Evolutionary conservation across 2,113 vertebrate genomes (phyloP), one percentile per base, ranked within the genome.

Genomic region (Colistium nudipinnis): DNA sequence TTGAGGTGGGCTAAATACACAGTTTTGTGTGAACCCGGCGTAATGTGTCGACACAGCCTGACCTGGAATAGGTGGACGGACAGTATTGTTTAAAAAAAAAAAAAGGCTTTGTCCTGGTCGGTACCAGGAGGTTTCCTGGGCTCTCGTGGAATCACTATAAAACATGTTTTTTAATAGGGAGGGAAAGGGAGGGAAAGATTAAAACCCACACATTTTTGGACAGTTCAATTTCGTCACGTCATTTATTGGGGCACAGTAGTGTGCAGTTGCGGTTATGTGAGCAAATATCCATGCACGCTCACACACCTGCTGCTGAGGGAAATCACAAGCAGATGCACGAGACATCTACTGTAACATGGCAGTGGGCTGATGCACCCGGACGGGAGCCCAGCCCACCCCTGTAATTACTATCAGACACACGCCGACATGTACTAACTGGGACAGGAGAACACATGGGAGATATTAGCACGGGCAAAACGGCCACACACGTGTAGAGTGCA

Each of bases 371-470:
- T 81, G 75, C 79, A 80, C 70, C 74, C 76, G 28, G 76, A 88
- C 79, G 72, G 84, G 64, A 84, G 73, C 60, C 52, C 51, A 62
- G 60, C 71, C 70, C 81, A 86, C 57, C 76, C 60, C 73, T 77
- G 55, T 87, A 89, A 89, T 87, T 72, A 86, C 60, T 84, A 62
- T 86, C 87, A 89, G 77, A 65, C 80, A 55, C 65, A 82, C 63
- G 51, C 44, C 76, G 52, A 31, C 72, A 70, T 62, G 28, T 20
- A 78, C 59, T 44, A 51, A 62, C 30, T 61, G 62, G 75, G 78
- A 80, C 75, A 72, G 45, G 56, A 49, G 13, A 76, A 48, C 84
- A 88, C 62, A 73, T 83, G 85, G 82, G 77, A 81, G 24, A 44
- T 62, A 86, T 89, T 87, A 84, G 41, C 49, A 33, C 52, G 57